Evolutionary conservation across 1,140 invertebrate species (phyloP).

Genomic region (Tetramorium alpestre): DNA sequence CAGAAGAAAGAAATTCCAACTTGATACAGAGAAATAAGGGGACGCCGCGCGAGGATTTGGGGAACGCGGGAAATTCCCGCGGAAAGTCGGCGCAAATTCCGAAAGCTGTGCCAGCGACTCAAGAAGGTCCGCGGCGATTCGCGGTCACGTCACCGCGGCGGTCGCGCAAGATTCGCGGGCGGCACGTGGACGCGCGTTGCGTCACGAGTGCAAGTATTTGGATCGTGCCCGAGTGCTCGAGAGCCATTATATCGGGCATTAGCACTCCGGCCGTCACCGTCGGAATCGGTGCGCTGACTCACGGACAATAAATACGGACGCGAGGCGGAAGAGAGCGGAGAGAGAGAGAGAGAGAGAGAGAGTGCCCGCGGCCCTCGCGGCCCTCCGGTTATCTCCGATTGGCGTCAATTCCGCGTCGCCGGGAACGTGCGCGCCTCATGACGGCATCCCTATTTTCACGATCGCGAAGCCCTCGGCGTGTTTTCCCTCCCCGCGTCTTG

Average conservation of each 20-base stretch:
- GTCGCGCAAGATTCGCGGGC: slow-evolving; percentile 42
- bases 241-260: slow-evolving; percentile 50
- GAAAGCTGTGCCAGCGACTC: background rate
- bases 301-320: slow-evolving; percentile 48
- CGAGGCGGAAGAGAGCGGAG: background rate
- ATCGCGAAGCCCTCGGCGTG: slow-evolving; percentile 6
- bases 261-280: slow-evolving; percentile 57
- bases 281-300: slow-evolving; percentile 63
- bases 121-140: background rate
- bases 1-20: background rate
- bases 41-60: background rate
- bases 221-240: slow-evolving; percentile 57
- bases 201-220: slow-evolving; percentile 69
- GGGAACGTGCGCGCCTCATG: background rate
- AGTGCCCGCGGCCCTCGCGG: background rate
- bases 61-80: background rate
- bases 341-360: background rate
- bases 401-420: slow-evolving; percentile 11
- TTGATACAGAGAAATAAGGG: background rate
- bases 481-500: background rate
- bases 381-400: slow-evolving; percentile 13
- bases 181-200: slow-evolving; percentile 56
- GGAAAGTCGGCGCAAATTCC: background rate
- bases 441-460: slow-evolving; percentile 49
- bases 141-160: background rate